A percentile compares a stretch with the other conserved stretches of the same genome.
These are phyloP conservation scores for Mionectes olivaceus DNA, from an alignment of 2,797 vertebrate species.

Conservation along the genomic window DNA sequence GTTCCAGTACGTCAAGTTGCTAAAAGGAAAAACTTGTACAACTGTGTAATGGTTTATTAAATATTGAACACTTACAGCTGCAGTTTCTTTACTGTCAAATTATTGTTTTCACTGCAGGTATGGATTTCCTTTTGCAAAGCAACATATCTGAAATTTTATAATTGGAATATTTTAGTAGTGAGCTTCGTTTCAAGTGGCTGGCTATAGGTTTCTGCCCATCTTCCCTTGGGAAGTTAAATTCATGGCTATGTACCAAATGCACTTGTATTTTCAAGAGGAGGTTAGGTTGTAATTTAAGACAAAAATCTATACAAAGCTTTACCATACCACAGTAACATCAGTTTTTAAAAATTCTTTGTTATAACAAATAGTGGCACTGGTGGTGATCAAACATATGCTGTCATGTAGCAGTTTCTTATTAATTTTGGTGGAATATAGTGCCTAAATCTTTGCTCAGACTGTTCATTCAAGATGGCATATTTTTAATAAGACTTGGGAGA, in stretches of 20 bases:
- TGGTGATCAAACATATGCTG: not conserved
- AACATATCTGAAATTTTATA: not conserved
- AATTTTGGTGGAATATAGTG: not conserved
- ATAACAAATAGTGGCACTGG: not conserved
- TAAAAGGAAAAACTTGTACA: not conserved
- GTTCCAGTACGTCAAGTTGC: not conserved
- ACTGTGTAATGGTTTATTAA: not conserved
- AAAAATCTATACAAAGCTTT: not conserved
- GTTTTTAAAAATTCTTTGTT: not conserved
- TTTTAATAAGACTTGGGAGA: not conserved
- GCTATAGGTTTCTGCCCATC: not conserved
- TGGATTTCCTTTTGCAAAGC: not conserved
- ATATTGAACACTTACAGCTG: not conserved
- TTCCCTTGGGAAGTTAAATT: not conserved
- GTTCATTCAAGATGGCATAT: not conserved
- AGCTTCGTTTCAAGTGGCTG: not conserved
- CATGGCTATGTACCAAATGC: not conserved
- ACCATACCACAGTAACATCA: not conserved
- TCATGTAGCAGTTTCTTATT: not conserved
- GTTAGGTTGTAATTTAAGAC: not conserved
- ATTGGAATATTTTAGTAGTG: not conserved
- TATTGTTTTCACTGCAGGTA: not conserved
- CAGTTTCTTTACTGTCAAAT: not conserved
- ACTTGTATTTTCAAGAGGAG: not conserved
- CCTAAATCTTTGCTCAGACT: not conserved